These are phyloP conservation scores for Caradrina kadenii DNA, from an alignment of 2,888 invertebrate species.

Conservation along the genomic window DNA sequence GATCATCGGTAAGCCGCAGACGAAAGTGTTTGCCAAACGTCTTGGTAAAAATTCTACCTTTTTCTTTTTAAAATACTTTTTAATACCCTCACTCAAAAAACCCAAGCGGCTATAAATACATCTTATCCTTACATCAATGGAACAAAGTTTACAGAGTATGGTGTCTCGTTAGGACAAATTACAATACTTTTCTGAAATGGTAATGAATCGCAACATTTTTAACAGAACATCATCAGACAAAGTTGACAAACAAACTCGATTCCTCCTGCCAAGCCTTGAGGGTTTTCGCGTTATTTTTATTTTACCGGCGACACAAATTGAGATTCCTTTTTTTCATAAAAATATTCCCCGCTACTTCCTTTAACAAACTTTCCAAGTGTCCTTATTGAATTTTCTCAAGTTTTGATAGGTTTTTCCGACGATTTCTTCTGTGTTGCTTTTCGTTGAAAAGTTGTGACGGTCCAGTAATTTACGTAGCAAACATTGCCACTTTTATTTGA, in stretches of 20 bases:
- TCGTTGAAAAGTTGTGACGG: slow-evolving; percentile 78
- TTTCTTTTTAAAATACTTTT: no score
- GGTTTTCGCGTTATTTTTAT: slow-evolving; percentile 78
- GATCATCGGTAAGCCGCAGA: no score
- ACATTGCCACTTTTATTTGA: slow-evolving; percentile 68
- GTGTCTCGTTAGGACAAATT: slow-evolving; percentile 18
- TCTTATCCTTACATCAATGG: neutral
- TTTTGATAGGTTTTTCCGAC: slow-evolving; percentile 90
- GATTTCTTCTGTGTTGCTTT: slow-evolving; percentile 85
- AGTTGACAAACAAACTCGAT: slow-evolving; percentile 79
- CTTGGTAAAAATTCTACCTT: no score
- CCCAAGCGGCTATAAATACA: neutral
- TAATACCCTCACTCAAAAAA: neutral
- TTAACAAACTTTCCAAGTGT: slow-evolving; percentile 89
- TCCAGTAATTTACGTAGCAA: slow-evolving; percentile 82
- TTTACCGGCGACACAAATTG: slow-evolving; percentile 86
- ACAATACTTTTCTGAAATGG: slow-evolving; percentile 42
- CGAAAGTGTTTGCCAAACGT: neutral
- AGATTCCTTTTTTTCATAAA: slow-evolving; percentile 82
- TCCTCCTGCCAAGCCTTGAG: slow-evolving; percentile 71
- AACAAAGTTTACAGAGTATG: slow-evolving; percentile 16
- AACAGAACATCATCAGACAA: slow-evolving; percentile 69
- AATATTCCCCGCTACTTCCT: slow-evolving; percentile 87
- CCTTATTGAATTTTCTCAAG: slow-evolving; percentile 90
- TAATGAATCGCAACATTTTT: slow-evolving; percentile 65